Conservation (phyloP, 2,888 invertebrate genomes). For the Chloroclysta siterata region DNA sequence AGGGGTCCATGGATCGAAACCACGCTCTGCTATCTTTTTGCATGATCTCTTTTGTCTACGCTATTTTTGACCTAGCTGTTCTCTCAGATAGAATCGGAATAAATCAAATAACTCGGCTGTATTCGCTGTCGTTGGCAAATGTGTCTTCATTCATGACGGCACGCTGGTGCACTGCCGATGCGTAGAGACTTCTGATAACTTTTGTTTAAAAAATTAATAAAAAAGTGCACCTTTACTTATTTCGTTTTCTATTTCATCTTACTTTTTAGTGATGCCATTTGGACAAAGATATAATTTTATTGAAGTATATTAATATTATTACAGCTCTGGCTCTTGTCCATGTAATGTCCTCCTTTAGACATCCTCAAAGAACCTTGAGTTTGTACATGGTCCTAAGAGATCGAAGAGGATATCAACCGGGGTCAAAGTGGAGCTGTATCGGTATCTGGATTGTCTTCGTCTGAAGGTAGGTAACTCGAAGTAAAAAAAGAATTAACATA, state of each 20-base stretch:
- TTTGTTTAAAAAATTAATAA: neutral
- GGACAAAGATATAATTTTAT: no score
- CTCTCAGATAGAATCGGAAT: conserved; percentile 51
- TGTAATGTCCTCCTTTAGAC: no score
- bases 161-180: conserved; percentile 53
- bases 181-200: conserved; percentile 55
- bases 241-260: no score
- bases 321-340: no score
- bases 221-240: neutral
- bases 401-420: no score
- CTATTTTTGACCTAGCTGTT: conserved; percentile 25
- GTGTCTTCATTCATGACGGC: conserved; percentile 82
- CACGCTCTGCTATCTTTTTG: conserved; percentile 87
- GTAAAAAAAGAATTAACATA: neutral
- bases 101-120: conserved; percentile 78
- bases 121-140: conserved; percentile 80
- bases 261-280: no score
- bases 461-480: no score
- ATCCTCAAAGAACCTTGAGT: no score
- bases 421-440: no score
- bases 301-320: no score
- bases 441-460: no score
- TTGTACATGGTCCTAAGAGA: no score
- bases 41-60: neutral
- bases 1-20: conserved; percentile 96